Evolutionary conservation across 1,140 invertebrate genomes (phyloP).

Genomic region (Aphidius ervi): DNA sequence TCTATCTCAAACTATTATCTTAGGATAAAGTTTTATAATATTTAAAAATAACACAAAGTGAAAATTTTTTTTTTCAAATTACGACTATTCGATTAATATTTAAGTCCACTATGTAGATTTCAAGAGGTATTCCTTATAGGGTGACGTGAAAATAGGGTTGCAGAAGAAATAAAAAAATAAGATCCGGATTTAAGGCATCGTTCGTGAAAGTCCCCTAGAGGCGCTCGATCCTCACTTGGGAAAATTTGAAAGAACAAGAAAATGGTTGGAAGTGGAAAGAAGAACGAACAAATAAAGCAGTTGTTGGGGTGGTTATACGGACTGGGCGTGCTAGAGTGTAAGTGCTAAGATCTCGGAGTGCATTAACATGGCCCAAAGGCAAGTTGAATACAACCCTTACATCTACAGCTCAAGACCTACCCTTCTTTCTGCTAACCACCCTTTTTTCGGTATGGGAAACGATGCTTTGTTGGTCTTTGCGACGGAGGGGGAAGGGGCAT

Average conservation of each 20-base stretch:
- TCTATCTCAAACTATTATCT: no score
- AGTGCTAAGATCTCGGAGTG: slow-evolving; percentile 55
- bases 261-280: slow-evolving; percentile 34
- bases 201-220: slow-evolving; percentile 51
- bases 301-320: slow-evolving; percentile 21
- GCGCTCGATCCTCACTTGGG: slow-evolving; percentile 30
- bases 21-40: no score
- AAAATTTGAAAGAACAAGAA: slow-evolving; percentile 53
- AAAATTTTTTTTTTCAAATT: background rate
- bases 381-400: slow-evolving; percentile 54
- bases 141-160: slow-evolving; percentile 3
- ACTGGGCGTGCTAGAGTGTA: slow-evolving; percentile 51
- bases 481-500: slow-evolving; percentile 23
- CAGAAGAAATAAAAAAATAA: slow-evolving; percentile 29
- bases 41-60: background rate
- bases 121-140: background rate
- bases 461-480: slow-evolving; percentile 8
- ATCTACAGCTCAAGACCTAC: slow-evolving; percentile 40
- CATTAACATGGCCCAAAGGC: slow-evolving; percentile 54
- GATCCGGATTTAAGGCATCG: slow-evolving; percentile 53
- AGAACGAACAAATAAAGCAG: slow-evolving; percentile 21
- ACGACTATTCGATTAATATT: slow-evolving; percentile 32
- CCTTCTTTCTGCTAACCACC: slow-evolving; percentile 14
- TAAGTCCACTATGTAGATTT: slow-evolving; percentile 33
- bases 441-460: background rate